phyloP scores from a whole-genome alignment of 1,140 invertebrate genomes.

The Mycetomoellerius zeteki region DNA sequence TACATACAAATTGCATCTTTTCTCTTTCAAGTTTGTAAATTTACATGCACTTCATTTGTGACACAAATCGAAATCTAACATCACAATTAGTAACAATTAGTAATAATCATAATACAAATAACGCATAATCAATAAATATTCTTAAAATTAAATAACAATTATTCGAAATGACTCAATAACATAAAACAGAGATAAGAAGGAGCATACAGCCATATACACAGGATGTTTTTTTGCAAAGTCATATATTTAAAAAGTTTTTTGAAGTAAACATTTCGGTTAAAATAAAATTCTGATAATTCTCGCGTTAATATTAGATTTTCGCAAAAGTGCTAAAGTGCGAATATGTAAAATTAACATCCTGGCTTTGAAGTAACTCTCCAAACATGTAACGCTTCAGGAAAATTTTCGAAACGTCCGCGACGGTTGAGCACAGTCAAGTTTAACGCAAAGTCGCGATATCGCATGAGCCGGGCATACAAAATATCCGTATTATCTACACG shows the following conservation, averaged over 20 bases:
- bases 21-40: constrained; percentile 1
- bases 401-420: background rate
- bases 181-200: too few species aligned
- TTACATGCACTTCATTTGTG: background rate
- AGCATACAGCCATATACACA: too few species aligned
- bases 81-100: background rate
- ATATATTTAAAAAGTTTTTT: too few species aligned
- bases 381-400: background rate
- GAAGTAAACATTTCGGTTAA: too few species aligned
- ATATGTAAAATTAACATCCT: background rate
- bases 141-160: too few species aligned
- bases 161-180: too few species aligned
- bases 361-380: background rate
- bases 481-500: background rate
- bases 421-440: background rate
- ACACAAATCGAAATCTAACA: background rate
- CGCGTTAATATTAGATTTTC: too few species aligned
- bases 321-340: background rate
- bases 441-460: background rate
- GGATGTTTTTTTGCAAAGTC: too few species aligned
- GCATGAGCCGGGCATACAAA: background rate
- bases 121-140: background rate
- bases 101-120: constrained; percentile 7
- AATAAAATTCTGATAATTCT: background rate
- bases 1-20: background rate